Conservation (phyloP, 2,113 vertebrate species). For the Hipposideros armiger region DNA sequence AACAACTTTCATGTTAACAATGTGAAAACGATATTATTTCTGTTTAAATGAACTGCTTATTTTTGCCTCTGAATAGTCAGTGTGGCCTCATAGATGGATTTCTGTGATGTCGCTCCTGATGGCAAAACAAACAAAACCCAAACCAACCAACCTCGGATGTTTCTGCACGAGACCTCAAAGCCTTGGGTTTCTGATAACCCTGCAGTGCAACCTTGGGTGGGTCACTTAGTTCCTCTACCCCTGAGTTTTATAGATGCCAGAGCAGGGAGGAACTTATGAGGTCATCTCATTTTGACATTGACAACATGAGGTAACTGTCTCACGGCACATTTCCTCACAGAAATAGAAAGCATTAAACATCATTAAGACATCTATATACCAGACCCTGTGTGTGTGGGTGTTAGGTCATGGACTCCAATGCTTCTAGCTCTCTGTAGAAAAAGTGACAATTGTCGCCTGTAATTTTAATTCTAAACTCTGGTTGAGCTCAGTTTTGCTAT, state of each 20-base stretch:
- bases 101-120: not conserved
- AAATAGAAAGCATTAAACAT: not conserved
- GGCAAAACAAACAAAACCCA: not conserved
- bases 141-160: too few species aligned
- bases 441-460: not conserved
- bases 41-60: not conserved
- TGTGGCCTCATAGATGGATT: not conserved
- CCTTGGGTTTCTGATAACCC: not conserved
- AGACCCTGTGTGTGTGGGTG: fast-evolving
- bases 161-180: not conserved
- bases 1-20: not conserved
- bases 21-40: not conserved
- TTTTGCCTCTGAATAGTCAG: not conserved
- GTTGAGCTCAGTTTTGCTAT: not conserved
- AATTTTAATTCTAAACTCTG: not conserved
- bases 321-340: not conserved
- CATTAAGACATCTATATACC: not conserved
- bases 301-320: not conserved
- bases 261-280: not conserved
- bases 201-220: too few species aligned
- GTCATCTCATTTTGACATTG: not conserved
- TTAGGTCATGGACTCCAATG: not conserved
- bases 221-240: not conserved
- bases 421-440: constrained; percentile 29
- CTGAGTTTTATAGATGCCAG: not conserved